Evolutionary conservation across 2,888 invertebrate genomes (phyloP).

Genomic region (Meandrusa payeni): DNA sequence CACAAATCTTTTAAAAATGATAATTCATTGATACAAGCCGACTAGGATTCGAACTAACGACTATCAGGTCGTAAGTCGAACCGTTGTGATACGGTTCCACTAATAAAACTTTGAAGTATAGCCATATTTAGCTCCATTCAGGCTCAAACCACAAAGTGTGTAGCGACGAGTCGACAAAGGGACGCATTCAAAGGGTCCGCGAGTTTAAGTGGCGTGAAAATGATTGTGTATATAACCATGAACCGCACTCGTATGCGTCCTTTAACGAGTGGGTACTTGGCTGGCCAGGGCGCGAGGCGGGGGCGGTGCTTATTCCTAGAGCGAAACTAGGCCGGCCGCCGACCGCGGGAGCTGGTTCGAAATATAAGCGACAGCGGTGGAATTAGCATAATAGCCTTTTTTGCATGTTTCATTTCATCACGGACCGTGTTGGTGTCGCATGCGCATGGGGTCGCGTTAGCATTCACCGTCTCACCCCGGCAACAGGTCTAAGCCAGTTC

Average conservation of each 20-base stretch:
- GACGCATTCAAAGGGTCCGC: constrained; percentile 32
- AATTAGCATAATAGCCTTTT: constrained; percentile 1
- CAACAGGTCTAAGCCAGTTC: no score
- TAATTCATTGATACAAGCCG: no score
- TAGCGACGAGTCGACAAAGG: constrained; percentile 24
- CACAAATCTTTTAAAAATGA: no score
- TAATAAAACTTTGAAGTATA: no score
- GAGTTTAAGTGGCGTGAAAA: constrained; percentile 28
- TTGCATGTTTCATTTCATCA: no score
- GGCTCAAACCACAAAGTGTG: not conserved
- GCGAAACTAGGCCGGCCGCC: constrained; percentile 78
- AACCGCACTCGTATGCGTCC: constrained; percentile 52
- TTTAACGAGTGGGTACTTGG: constrained; percentile 65
- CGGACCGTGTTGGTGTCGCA: no score
- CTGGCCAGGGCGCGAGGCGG: constrained; percentile 66
- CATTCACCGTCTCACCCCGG: no score
- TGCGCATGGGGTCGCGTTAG: no score
- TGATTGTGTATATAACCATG: constrained; percentile 33
- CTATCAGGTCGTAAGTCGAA: no score
- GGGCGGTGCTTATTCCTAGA: constrained; percentile 77
- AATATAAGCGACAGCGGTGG: constrained; percentile 29
- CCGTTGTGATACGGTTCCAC: no score
- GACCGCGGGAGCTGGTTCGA: constrained; percentile 52
- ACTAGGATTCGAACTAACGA: no score
- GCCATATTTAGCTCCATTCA: constrained; percentile 3